Conservation (phyloP, 2,113 vertebrate genomes). For the Proterorhinus semilunaris region DNA sequence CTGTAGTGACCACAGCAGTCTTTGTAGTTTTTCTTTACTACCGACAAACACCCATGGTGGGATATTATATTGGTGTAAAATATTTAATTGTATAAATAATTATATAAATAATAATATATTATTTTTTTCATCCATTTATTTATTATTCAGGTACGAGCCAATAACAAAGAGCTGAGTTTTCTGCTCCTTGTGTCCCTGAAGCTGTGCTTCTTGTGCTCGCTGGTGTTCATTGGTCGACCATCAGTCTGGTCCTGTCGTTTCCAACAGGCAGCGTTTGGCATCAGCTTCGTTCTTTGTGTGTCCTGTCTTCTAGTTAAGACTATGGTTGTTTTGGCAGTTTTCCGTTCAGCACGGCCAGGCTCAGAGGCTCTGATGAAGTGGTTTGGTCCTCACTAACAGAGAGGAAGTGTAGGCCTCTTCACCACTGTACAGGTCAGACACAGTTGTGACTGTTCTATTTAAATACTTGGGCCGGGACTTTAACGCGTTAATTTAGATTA, state of each 20-base stretch:
- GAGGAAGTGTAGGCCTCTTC: conserved; percentile 62
- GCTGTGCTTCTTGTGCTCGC: conserved; percentile 75
- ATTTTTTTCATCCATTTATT: neutral
- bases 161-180: conserved; percentile 79
- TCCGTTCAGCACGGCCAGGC: conserved; percentile 65
- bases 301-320: conserved; percentile 77
- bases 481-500: no score
- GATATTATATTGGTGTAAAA: neutral
- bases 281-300: conserved; percentile 75
- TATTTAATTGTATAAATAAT: neutral
- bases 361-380: conserved; percentile 63
- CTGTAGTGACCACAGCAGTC: conserved; percentile 64
- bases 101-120: no score
- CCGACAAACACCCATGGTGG: conserved; percentile 68
- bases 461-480: no score
- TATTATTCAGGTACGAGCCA: conserved; percentile 63
- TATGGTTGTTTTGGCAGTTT: conserved; percentile 73
- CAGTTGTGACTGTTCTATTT: neutral
- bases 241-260: conserved; percentile 69
- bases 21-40: conserved; percentile 63
- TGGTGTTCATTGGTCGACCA: conserved; percentile 74
- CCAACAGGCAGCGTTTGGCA: conserved; percentile 75
- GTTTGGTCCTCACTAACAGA: conserved; percentile 72
- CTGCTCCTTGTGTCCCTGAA: conserved; percentile 72
- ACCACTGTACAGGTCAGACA: conserved; percentile 52